phyloP scores from a whole-genome alignment of 2,797 vertebrate genomes.

The Enteromius treurensis region DNA sequence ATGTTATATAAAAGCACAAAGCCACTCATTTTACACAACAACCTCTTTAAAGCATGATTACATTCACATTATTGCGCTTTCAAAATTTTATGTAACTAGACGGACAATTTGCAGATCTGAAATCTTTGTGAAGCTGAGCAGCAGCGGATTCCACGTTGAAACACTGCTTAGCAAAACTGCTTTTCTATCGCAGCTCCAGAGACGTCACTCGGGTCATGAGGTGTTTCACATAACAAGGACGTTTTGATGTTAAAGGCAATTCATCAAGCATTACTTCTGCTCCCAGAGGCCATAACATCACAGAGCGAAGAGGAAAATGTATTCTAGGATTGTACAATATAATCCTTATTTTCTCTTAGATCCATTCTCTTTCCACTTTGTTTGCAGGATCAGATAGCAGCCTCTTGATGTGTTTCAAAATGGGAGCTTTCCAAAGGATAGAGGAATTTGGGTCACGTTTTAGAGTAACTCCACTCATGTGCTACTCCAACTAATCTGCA shows the following conservation, averaged over 20 bases:
- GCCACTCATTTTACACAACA: background rate
- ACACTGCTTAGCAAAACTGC: background rate
- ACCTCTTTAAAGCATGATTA: background rate
- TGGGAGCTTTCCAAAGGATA: background rate
- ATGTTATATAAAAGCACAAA: background rate
- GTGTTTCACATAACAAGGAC: slow-evolving; percentile 28
- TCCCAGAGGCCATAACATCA: slow-evolving; percentile 19
- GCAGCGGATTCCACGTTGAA: background rate
- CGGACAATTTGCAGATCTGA: background rate
- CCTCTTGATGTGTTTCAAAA: background rate
- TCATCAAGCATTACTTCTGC: slow-evolving; percentile 24
- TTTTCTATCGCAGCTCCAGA: slow-evolving; percentile 24
- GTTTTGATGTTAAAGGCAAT: slow-evolving; percentile 39
- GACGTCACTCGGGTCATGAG: slow-evolving; percentile 13
- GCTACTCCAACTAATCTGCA: slow-evolving; percentile 22
- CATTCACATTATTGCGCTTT: background rate
- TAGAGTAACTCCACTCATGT: background rate
- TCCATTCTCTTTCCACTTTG: background rate
- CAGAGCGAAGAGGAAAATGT: slow-evolving; percentile 6
- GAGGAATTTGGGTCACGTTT: slow-evolving; percentile 24
- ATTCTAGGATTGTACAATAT: background rate
- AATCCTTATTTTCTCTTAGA: slow-evolving; percentile 20
- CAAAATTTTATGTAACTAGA: background rate
- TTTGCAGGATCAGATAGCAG: background rate
- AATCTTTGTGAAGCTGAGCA: background rate